Evolutionary conservation across 1,140 invertebrate species (phyloP), one percentile per base, ranked within the genome.

Genomic region (Neodiprion virginianus): DNA sequence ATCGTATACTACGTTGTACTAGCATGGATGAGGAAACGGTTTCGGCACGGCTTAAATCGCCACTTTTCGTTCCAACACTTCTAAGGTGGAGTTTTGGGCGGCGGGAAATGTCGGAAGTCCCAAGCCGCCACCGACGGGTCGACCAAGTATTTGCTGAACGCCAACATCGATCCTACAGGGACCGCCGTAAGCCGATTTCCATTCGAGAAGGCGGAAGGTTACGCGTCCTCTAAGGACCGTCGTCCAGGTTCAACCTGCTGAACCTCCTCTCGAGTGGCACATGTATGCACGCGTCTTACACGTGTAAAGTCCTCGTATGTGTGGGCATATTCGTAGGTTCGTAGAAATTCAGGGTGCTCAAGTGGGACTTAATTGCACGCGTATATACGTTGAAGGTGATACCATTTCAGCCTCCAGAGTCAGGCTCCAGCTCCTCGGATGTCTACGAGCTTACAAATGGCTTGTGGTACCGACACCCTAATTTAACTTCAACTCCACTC

Each of bases 381-480:
- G 53, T 61, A 61, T 8, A 61, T 40, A 40, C 28, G 28, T 40
- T 40, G 53, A 61, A 61, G 53, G 53, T 17, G 8, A 61, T 8
- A 17, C 53, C 53, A 7, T 61, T 61, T 17, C 53, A 14, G 53
- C 53, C 53, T 61, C 11, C n/a, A 61, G 53, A 17, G n/a, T 17
- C 53, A 14, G n/a, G 53, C 28, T 40, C 28, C 28, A 40, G 28
- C 28, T 40, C 28, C 28, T 40, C 53, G 53, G n/a, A 61, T 17
- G 53, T 61, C 53, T 61, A 61, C 53, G 53, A 61, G 53, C 53
- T 61, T 61, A 61, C 53, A 61, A 61, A 61, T 17, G 11, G 53
- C 53, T 61, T 17, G 53, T 61, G 53, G 53, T 61, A 61, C 53
- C 53, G 53, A 61, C 53, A 61, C 53, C 53, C 53, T 61, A 61